These are phyloP conservation scores for human (Homo sapiens) DNA, from an alignment of 2,113 vertebrate genomes.

Conservation along the genomic window GRCh38 chr1:200353501-200354000, in stretches of 20 bases:
- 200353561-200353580: not conserved
- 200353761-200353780: not conserved
- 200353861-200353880: not conserved
- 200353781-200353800: not conserved
- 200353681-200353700: not conserved
- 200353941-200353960: not conserved
- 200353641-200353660: not conserved
- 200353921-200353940: not conserved
- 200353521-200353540: not conserved
- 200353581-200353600: not conserved
- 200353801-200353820: too few species aligned
- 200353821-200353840: not conserved
- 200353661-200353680: not conserved
- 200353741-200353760: not conserved
- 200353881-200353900: not conserved
- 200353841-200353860: not conserved
- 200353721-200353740: not conserved
- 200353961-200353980: not conserved
- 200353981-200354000: not conserved
- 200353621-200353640: not conserved
- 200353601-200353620: not conserved
- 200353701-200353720: not conserved
- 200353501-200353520: accelerated
- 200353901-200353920: not conserved
- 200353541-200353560: not conserved